Evolutionary conservation across 2,888 invertebrate species (phyloP), one percentile per base, ranked within the genome.

Genomic region (Acrobasis consociella): DNA sequence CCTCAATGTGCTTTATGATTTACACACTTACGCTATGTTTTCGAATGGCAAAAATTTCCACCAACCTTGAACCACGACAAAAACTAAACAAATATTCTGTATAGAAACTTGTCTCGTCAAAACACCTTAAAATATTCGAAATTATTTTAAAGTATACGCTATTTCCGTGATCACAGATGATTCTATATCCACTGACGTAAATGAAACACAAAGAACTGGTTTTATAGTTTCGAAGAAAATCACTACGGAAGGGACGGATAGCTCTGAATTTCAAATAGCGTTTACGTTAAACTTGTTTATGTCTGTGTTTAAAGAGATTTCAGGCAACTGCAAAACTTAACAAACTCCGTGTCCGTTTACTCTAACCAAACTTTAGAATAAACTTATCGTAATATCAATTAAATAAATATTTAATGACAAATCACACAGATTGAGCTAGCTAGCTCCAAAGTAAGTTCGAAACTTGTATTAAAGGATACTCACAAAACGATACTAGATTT

Each of bases 1-100:
- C 64, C 70, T 68, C 65, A 56, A 62, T 51, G 59, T 76, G 71
- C 75, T 74, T 74, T 75, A 70, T 58, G 62, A 65, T 73, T 69
- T 69, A 60, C 69, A 67, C 68, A 67, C 63, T 70, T 58, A 69
- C 66, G 69, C 72, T 62, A 60, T 62, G 63, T 60, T 75, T 72
- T 73, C 62, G 55, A 55, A 61, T 62, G 38, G 62, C 31, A 56
- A 67, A 64, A 52, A 60, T 67, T 67, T 67, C 64, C 64, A 59
- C 58, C 42, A 60, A 52, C 63, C 64, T 51, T 55, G 55, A 64
- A 61, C 61, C 56, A 39, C 17, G 53, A 51, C 62, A 37, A 46
- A 64, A 60, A 17, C 31, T 37, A 62, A 38, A 46, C 37, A 62
- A 60, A 60, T 31, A 60, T 37, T 50, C 16, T 60, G 16, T 17